Conservation (phyloP, 2,797 vertebrate genomes). For the Sebastolobus altivelis region DNA sequence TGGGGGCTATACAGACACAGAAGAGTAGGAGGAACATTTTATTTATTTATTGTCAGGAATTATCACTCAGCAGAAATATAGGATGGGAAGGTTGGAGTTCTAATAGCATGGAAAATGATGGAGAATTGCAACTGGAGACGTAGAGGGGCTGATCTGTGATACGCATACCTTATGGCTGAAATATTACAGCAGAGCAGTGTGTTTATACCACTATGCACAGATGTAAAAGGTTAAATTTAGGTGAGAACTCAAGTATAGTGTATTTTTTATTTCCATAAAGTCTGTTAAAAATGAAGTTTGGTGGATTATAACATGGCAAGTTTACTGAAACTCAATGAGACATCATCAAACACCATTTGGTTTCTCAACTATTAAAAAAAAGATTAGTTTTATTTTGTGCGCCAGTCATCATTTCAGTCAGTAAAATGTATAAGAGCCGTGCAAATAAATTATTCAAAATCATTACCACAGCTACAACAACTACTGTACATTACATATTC, state of each 20-base stretch:
- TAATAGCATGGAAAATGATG: constrained; percentile 54
- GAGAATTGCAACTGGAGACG: constrained; percentile 15
- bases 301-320: neutral
- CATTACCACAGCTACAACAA: neutral
- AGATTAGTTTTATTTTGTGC: neutral
- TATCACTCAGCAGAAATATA: constrained; percentile 82
- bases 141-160: constrained; percentile 35
- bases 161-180: neutral
- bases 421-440: neutral
- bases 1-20: constrained; percentile 89
- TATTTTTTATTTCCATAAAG: neutral
- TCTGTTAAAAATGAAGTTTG: neutral
- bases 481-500: neutral
- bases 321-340: neutral
- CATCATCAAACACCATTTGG: neutral
- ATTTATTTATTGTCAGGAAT: constrained; percentile 94
- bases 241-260: neutral
- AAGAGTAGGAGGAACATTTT: constrained; percentile 87
- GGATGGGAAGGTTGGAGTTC: constrained; percentile 84
- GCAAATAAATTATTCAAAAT: neutral
- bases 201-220: neutral
- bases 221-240: neutral
- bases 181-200: constrained; percentile 3
- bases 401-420: neutral
- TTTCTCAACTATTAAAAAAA: neutral